phyloP scores from a whole-genome alignment of 1,140 invertebrate genomes.

The Antheraea mylitta region DNA sequence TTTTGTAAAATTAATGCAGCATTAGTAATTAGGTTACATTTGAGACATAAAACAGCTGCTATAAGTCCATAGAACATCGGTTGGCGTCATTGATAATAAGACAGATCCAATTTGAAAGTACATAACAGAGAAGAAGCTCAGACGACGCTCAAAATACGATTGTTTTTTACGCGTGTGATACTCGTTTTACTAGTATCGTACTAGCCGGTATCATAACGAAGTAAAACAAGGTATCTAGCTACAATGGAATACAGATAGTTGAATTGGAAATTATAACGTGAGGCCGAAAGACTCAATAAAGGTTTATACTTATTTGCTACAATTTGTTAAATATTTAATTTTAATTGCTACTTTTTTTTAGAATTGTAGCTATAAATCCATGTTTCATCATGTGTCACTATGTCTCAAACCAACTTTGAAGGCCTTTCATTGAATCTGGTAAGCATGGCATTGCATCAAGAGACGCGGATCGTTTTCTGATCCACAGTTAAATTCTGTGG shows the following conservation, averaged over 20 bases:
- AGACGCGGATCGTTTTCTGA: too few relatives aligned
- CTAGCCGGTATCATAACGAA: slow-evolving; percentile 36
- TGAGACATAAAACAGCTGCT: too few relatives aligned
- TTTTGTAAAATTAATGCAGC: too few relatives aligned
- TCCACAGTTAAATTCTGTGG: too few relatives aligned
- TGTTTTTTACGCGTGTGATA: slow-evolving; percentile 43
- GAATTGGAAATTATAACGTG: slow-evolving; percentile 37
- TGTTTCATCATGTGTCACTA: too few relatives aligned
- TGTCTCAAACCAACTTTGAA: too few relatives aligned
- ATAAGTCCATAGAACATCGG: too few relatives aligned
- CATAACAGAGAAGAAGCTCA: slow-evolving; percentile 34
- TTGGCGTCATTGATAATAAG: not conserved
- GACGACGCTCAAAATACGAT: slow-evolving; percentile 36
- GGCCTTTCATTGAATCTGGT: too few relatives aligned
- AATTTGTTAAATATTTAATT: not conserved
- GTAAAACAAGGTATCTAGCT: slow-evolving; percentile 37
- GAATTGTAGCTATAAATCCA: too few relatives aligned
- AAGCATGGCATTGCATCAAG: too few relatives aligned
- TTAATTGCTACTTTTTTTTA: too few relatives aligned
- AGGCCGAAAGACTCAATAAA: slow-evolving; percentile 23
- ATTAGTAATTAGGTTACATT: too few relatives aligned
- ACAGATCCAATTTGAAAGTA: slow-evolving; percentile 16
- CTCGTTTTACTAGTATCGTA: slow-evolving; percentile 24
- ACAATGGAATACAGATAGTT: slow-evolving; percentile 36
- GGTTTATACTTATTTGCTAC: not conserved